Evolutionary conservation across 1,140 invertebrate species (phyloP).

Genomic region (Uloborus diversus): DNA sequence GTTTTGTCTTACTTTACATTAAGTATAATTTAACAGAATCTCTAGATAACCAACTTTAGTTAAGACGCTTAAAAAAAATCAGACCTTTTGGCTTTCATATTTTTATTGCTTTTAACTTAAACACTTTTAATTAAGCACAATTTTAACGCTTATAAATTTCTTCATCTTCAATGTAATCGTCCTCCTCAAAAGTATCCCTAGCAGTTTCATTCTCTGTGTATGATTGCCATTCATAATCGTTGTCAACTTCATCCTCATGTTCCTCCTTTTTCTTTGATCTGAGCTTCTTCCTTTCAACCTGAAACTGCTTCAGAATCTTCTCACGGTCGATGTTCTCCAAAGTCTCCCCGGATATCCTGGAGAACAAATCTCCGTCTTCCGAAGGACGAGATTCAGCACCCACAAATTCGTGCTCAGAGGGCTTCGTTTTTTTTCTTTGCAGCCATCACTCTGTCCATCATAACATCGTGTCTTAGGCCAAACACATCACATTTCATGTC

Average conservation of each 20-base stretch:
- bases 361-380: constrained; percentile 9
- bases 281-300: constrained; percentile 10
- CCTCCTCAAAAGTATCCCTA: neutral
- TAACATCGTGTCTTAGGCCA: constrained; percentile 19
- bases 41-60: no score
- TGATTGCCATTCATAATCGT: neutral
- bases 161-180: constrained; percentile 42
- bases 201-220: neutral
- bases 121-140: neutral
- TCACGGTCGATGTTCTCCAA: neutral
- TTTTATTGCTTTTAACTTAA: neutral
- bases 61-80: no score
- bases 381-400: neutral
- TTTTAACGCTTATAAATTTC: neutral
- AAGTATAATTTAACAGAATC: no score
- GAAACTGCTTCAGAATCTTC: constrained; percentile 25
- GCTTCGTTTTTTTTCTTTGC: neutral
- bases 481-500: constrained; percentile 40
- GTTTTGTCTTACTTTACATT: no score
- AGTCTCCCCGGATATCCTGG: constrained; percentile 9
- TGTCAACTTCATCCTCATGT: neutral
- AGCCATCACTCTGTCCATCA: constrained; percentile 25
- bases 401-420: neutral
- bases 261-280: neutral
- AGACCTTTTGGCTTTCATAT: no score